Evolutionary conservation across 2,797 vertebrate species (phyloP).

Genomic region (Tragelaphus oryx): DNA sequence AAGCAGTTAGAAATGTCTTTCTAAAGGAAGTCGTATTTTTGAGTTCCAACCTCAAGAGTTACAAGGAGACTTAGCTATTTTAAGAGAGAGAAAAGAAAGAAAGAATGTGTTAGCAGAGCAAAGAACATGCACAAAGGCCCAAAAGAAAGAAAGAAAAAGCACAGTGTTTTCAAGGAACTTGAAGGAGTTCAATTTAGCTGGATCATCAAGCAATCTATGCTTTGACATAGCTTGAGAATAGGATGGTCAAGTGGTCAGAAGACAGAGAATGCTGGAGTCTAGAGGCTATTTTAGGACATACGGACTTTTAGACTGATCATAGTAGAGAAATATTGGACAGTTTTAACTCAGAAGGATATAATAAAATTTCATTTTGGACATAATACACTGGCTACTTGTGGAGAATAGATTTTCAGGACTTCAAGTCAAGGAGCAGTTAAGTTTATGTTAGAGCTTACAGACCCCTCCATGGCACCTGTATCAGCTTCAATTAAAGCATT

Average conservation of each 20-base stretch:
- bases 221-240: not conserved
- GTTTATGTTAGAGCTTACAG: not conserved
- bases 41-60: not conserved
- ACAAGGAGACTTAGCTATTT: not conserved
- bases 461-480: not conserved
- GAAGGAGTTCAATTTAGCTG: not conserved
- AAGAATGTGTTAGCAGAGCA: not conserved
- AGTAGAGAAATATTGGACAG: not conserved
- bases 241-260: not conserved
- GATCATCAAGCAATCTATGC: not conserved
- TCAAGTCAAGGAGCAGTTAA: not conserved
- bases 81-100: not conserved
- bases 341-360: not conserved
- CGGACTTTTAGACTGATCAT: not conserved
- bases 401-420: not conserved
- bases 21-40: not conserved
- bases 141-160: not conserved
- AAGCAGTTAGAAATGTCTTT: not conserved
- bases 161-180: not conserved
- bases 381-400: not conserved
- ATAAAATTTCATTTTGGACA: conserved; percentile 27
- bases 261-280: not conserved
- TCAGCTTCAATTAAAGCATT: not conserved
- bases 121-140: not conserved
- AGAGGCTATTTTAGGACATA: not conserved